Evolutionary conservation across 2,888 invertebrate species (phyloP).

Genomic region (Tethea ocularis): DNA sequence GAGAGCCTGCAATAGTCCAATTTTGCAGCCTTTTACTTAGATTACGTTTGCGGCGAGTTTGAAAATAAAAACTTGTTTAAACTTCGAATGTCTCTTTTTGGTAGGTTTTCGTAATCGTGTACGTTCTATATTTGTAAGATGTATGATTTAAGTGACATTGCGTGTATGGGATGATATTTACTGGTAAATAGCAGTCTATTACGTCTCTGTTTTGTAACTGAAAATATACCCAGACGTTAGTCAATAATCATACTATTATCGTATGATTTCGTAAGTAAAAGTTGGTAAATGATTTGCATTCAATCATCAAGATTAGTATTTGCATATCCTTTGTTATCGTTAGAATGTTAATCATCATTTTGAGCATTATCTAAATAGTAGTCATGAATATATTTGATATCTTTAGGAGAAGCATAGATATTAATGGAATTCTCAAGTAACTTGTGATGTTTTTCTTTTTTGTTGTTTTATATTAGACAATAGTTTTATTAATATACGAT

Average conservation of each 20-base stretch:
- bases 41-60: slow-evolving; percentile 66
- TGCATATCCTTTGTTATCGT: slow-evolving; percentile 5
- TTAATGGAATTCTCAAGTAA: background rate
- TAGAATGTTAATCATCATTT: slow-evolving; percentile 4
- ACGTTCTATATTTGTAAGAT: slow-evolving; percentile 15
- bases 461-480: slow-evolving; percentile 27
- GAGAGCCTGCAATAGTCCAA: slow-evolving; percentile 81
- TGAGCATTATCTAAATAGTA: background rate
- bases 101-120: slow-evolving; percentile 31
- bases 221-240: slow-evolving; percentile 2
- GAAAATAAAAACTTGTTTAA: slow-evolving; percentile 62
- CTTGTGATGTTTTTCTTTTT: slow-evolving; percentile 26
- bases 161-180: slow-evolving; percentile 9
- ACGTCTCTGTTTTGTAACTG: slow-evolving; percentile 6
- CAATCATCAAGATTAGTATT: slow-evolving; percentile 5
- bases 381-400: background rate
- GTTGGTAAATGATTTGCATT: slow-evolving; percentile 5
- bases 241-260: slow-evolving; percentile 6
- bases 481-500: slow-evolving; percentile 27
- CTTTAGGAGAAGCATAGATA: background rate
- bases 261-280: background rate
- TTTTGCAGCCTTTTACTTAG: slow-evolving; percentile 83
- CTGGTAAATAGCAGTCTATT: background rate
- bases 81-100: slow-evolving; percentile 45
- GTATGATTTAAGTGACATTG: slow-evolving; percentile 15